phyloP scores from a whole-genome alignment of 2,797 vertebrate genomes.

The Periparus ater region DNA sequence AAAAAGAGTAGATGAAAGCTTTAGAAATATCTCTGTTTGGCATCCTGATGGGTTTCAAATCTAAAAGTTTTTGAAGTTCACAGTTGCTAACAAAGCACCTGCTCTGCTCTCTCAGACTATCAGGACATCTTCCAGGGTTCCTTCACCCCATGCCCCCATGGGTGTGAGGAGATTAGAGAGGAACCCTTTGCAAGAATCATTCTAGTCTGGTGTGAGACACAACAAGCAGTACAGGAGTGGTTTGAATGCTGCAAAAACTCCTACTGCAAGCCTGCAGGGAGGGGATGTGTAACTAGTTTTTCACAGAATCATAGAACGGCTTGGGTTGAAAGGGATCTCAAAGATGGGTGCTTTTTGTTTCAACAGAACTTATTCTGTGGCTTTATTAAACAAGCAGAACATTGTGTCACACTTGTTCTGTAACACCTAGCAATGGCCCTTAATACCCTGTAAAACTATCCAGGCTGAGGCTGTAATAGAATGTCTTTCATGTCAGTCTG shows the following conservation, averaged over 20 bases:
- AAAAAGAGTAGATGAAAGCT: not conserved
- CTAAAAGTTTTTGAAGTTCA: not conserved
- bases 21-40: not conserved
- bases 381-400: not conserved
- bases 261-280: too few species aligned
- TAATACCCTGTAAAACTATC: not conserved
- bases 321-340: not conserved
- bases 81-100: not conserved
- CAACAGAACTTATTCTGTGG: not conserved
- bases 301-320: not conserved
- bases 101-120: not conserved
- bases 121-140: rapidly evolving
- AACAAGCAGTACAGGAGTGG: not conserved
- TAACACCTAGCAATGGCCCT: not conserved
- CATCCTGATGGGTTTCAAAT: not conserved
- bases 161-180: not conserved
- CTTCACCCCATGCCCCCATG: rapidly evolving
- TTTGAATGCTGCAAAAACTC: not conserved
- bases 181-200: not conserved
- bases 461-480: not conserved
- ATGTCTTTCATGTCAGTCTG: not conserved
- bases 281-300: not conserved
- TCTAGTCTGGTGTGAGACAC: not conserved
- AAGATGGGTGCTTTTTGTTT: not conserved
- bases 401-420: not conserved